Conservation (phyloP, 2,113 vertebrate genomes). For the Enhydra lutris region DNA sequence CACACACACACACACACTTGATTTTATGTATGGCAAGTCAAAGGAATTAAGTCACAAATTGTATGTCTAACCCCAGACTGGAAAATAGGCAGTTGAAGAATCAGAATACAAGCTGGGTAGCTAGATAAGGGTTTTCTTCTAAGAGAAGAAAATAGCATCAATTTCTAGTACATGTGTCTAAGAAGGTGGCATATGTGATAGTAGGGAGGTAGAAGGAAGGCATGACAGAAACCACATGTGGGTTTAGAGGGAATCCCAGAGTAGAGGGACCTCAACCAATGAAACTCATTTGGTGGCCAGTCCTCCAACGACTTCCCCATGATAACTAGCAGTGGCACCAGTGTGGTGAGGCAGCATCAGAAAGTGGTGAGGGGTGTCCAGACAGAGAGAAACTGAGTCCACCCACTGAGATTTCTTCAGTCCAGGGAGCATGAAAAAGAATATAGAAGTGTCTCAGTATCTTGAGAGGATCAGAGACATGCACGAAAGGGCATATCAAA, state of each 20-base stretch:
- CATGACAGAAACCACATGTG: neutral
- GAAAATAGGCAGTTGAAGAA: neutral
- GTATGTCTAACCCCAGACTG: neutral
- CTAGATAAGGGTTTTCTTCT: neutral
- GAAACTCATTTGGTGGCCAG: rapidly evolving
- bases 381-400: neutral
- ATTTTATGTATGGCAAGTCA: neutral
- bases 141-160: neutral
- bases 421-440: neutral
- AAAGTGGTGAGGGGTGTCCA: neutral
- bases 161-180: neutral
- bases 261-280: neutral
- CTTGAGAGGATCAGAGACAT: neutral
- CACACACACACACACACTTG: neutral
- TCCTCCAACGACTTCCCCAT: neutral
- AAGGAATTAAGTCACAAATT: neutral
- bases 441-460: neutral
- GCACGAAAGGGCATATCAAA: neutral
- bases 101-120: neutral
- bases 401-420: neutral
- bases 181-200: neutral
- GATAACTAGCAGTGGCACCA: neutral
- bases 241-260: neutral
- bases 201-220: neutral
- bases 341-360: neutral